phyloP scores from a whole-genome alignment of 37 sponge, comb jelly and placozoan species.

The Axinella damicornis region DNA sequence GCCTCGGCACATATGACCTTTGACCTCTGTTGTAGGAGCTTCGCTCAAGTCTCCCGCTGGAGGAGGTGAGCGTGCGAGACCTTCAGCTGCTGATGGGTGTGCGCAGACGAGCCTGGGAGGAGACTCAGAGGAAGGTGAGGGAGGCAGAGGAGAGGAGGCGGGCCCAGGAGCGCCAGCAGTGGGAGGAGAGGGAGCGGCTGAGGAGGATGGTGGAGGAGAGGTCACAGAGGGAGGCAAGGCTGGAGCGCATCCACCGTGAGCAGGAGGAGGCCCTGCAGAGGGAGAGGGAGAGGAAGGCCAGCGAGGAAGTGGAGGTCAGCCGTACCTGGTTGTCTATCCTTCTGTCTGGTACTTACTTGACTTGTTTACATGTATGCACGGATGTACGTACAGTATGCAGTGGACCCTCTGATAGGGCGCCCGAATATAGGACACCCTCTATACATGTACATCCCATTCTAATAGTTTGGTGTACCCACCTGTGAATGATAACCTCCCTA shows the following conservation, averaged over 20 bases:
- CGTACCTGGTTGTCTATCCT: too few species aligned
- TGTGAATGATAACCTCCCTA: too few species aligned
- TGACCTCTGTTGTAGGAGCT: constrained; percentile 17
- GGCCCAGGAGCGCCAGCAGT: constrained; percentile 12
- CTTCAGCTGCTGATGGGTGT: constrained; percentile 9
- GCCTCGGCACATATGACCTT: too few species aligned
- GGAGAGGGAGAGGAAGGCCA: constrained; percentile 8
- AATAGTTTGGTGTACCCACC: too few species aligned
- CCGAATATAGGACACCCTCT: too few species aligned
- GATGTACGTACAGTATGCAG: too few species aligned
- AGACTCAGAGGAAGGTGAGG: constrained; percentile 4
- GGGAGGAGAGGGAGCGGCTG: constrained; percentile 54
- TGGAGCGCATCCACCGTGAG: constrained; percentile 44
- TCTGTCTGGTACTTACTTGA: too few species aligned
- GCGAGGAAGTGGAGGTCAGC: not conserved
- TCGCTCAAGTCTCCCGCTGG: not conserved
- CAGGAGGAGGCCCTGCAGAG: constrained; percentile 38
- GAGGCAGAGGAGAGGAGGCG: constrained; percentile 33
- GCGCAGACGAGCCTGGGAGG: constrained; percentile 20
- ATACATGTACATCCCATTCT: too few species aligned
- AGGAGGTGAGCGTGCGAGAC: not conserved
- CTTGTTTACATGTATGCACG: too few species aligned
- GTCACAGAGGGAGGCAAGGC: constrained; percentile 36
- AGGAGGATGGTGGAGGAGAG: constrained; percentile 24
- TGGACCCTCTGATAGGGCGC: too few species aligned